A percentile compares a stretch with the other conserved stretches of the same genome.
These are phyloP conservation scores for Eupsittula cactorum DNA, from an alignment of 2,113 vertebrate species.

Conservation along the genomic window DNA sequence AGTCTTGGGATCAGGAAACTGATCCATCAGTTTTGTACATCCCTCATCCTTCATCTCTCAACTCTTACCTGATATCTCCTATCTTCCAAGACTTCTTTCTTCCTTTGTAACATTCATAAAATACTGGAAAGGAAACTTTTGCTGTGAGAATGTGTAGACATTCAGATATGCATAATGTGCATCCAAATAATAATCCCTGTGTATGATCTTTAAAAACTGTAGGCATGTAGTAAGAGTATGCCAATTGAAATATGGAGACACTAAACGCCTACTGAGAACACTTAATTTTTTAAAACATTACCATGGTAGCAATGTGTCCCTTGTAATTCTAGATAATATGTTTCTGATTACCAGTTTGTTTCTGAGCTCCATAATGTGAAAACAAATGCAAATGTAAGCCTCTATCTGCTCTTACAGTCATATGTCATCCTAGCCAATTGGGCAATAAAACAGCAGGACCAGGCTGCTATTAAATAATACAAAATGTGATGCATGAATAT, in stretches of 20 bases:
- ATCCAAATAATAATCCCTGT: background rate
- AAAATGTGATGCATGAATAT: slow-evolving; percentile 4
- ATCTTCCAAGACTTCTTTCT: background rate
- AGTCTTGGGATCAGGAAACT: background rate
- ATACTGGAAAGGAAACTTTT: background rate
- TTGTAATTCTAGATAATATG: slow-evolving; percentile 62
- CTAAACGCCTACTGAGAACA: slow-evolving; percentile 43
- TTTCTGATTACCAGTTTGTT: slow-evolving; percentile 58
- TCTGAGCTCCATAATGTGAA: slow-evolving; percentile 8
- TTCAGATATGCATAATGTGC: background rate
- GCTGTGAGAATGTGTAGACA: background rate
- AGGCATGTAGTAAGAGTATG: background rate
- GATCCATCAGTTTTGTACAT: background rate
- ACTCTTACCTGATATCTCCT: background rate
- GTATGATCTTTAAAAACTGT: slow-evolving; percentile 1
- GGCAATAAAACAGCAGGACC: slow-evolving; percentile 61
- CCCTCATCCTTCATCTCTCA: background rate
- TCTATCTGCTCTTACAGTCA: slow-evolving; percentile 31
- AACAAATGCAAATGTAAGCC: slow-evolving; percentile 41
- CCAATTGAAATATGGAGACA: slow-evolving; percentile 62
- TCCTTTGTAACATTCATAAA: background rate
- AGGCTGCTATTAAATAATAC: slow-evolving; percentile 59
- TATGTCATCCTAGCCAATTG: slow-evolving; percentile 47
- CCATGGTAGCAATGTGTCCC: background rate
- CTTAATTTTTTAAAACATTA: slow-evolving; percentile 60